phyloP scores from a whole-genome alignment of 2,113 vertebrate genomes.

The Campylomormyrus tamandua region DNA sequence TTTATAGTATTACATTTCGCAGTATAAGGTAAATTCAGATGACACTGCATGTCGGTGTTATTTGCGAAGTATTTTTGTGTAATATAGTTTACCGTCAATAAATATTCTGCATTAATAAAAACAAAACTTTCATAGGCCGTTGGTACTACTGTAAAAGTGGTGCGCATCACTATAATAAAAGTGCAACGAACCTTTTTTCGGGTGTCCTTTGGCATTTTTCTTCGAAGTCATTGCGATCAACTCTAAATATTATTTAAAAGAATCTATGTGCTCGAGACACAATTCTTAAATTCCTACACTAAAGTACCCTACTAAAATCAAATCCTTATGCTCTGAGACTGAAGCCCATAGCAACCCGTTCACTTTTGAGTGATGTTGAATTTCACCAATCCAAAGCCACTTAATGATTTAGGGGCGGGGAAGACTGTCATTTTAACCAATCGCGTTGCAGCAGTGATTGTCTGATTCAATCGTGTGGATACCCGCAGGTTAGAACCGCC shows the following conservation, averaged over 20 bases:
- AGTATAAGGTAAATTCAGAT: background rate
- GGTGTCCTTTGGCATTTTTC: conserved; percentile 31
- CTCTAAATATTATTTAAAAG: background rate
- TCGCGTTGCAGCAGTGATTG: background rate
- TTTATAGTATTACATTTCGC: background rate
- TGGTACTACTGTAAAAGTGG: background rate
- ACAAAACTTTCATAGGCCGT: conserved; percentile 29
- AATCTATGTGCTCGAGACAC: background rate
- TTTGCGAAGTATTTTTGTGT: background rate
- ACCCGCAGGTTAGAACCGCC: conserved; percentile 32
- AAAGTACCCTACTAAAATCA: conserved; percentile 29
- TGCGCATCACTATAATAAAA: background rate
- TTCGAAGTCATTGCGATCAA: conserved; percentile 34
- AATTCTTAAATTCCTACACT: conserved; percentile 10
- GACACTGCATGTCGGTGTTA: background rate
- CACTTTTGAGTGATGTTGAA: conserved; percentile 30
- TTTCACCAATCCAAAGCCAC: conserved; percentile 21
- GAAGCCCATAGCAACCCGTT: conserved; percentile 25
- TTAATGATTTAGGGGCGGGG: conserved; percentile 15
- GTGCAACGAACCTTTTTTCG: conserved; percentile 36
- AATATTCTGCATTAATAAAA: background rate
- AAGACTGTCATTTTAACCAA: conserved; percentile 21
- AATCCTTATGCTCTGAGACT: conserved; percentile 27
- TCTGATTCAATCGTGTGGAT: conserved; percentile 48
- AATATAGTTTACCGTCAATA: background rate